These are phyloP conservation scores for Ploceus nigricollis DNA, from an alignment of 2,113 vertebrate species.

Conservation along the genomic window DNA sequence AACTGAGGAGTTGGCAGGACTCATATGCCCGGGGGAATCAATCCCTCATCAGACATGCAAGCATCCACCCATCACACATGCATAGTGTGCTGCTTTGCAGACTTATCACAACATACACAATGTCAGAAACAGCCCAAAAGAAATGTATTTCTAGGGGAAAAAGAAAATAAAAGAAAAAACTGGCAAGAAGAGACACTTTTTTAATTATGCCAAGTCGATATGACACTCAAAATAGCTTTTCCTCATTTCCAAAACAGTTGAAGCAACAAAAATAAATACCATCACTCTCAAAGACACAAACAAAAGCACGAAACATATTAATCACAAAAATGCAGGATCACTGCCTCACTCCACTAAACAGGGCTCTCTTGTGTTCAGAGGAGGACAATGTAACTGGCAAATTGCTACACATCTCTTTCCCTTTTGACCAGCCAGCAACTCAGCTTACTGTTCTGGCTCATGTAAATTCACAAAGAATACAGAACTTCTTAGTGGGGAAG, in stretches of 20 bases:
- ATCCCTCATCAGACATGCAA: slow-evolving; percentile 21
- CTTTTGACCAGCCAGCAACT: not conserved
- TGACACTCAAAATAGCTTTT: slow-evolving; percentile 9
- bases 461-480: not conserved
- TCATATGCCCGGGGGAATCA: not conserved
- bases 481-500: not conserved
- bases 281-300: not conserved
- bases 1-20: slow-evolving; percentile 14
- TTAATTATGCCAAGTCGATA: not conserved
- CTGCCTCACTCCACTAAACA: not conserved
- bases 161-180: too few species aligned
- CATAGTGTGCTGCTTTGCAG: not conserved
- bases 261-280: not conserved
- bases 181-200: not conserved
- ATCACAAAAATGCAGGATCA: not conserved
- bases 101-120: not conserved
- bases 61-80: not conserved
- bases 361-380: not conserved
- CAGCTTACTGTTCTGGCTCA: not conserved
- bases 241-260: slow-evolving; percentile 2
- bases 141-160: not conserved
- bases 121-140: not conserved
- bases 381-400: not conserved
- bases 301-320: not conserved
- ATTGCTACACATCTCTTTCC: not conserved